Percentiles rank a stretch among this genome's conserved stretches.
phyloP scores from a whole-genome alignment of 2,888 invertebrate species.

The Drosophila melanosoma region DNA sequence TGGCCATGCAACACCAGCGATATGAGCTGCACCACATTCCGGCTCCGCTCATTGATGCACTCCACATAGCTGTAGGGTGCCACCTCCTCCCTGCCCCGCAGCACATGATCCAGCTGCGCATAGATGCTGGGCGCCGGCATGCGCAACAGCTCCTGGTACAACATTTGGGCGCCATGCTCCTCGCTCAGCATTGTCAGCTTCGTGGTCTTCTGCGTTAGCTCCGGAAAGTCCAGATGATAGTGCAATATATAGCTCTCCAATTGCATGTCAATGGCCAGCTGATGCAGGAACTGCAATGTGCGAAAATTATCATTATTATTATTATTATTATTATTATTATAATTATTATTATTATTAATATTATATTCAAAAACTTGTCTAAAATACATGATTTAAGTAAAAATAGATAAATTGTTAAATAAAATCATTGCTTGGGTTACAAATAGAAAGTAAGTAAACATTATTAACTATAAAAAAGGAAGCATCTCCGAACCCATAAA shows the following conservation, averaged over 20 bases:
- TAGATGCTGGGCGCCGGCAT: conserved; percentile 88
- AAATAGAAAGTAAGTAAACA: too few relatives aligned
- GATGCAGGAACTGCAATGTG: conserved; percentile 87
- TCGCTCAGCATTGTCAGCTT: conserved; percentile 83
- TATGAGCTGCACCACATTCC: conserved; percentile 88
- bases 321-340: neutral
- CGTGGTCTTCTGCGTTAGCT: conserved; percentile 85
- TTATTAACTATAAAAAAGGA: too few relatives aligned
- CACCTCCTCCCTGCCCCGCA: conserved; percentile 86
- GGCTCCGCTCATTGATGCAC: conserved; percentile 90
- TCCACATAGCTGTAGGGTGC: conserved; percentile 90
- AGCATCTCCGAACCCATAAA: too few relatives aligned
- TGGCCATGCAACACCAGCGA: conserved; percentile 82
- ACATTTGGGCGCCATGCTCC: conserved; percentile 87
- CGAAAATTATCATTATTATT: neutral
- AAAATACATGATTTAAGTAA: too few relatives aligned
- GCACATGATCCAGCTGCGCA: conserved; percentile 88
- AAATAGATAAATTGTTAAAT: too few relatives aligned
- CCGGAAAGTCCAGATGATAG: conserved; percentile 95
- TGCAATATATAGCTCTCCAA: conserved; percentile 90
- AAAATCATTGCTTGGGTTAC: too few relatives aligned
- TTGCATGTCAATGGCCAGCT: conserved; percentile 91
- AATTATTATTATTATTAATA: too few relatives aligned
- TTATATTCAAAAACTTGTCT: too few relatives aligned
- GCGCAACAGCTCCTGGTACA: conserved; percentile 86